These are phyloP conservation scores for Falco concolor DNA, from an alignment of 2,797 vertebrate genomes.

Conservation along the genomic window DNA sequence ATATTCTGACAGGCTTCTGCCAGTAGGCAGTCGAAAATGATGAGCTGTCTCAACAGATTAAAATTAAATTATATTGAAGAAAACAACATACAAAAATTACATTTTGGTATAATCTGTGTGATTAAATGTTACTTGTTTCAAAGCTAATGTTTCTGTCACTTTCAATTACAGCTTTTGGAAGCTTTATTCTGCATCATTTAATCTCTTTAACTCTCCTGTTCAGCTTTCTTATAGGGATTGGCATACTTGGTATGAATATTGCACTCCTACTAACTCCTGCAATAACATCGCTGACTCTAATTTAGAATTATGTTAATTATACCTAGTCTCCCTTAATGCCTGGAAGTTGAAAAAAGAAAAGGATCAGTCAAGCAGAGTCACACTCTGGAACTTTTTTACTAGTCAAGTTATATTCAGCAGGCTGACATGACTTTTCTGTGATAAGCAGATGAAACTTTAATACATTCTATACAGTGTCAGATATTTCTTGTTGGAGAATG, in stretches of 20 bases:
- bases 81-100: constrained; percentile 73
- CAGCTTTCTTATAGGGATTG: constrained; percentile 27
- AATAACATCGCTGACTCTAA: neutral
- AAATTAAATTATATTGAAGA: constrained; percentile 73
- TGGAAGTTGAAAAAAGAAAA: neutral
- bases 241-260: constrained; percentile 18
- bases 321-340: neutral
- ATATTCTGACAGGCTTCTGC: constrained; percentile 62
- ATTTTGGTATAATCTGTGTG: constrained; percentile 70
- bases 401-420: neutral
- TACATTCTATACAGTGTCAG: neutral
- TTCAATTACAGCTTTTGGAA: constrained; percentile 74
- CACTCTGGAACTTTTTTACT: neutral
- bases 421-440: neutral
- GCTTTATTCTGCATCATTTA: constrained; percentile 75
- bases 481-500: neutral
- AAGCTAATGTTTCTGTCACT: constrained; percentile 76
- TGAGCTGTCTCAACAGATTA: constrained; percentile 69
- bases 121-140: constrained; percentile 77
- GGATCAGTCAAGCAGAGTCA: neutral
- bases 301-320: constrained; percentile 4
- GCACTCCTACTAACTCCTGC: constrained; percentile 12
- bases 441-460: neutral
- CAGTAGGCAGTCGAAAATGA: constrained; percentile 63
- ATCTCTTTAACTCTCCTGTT: constrained; percentile 65